These are phyloP conservation scores for Drosophila trapezifrons DNA, from an alignment of 1,140 invertebrate genomes.

Conservation along the genomic window DNA sequence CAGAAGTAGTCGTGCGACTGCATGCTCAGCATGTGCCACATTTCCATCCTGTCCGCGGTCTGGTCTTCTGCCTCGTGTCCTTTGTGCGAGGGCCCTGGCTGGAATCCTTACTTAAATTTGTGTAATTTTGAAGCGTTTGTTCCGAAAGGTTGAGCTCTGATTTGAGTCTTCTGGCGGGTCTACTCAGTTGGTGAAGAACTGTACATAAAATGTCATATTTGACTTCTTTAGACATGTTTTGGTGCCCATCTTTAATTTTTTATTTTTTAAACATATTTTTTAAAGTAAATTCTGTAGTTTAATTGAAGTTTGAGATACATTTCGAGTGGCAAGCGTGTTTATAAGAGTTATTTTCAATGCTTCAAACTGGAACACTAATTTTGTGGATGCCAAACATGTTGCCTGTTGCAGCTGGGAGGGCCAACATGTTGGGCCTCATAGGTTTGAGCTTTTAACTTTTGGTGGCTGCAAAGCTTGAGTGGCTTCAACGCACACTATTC, in stretches of 20 bases:
- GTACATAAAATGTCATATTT: background rate
- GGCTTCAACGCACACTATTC: background rate
- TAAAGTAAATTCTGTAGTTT: background rate
- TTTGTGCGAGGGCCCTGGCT: background rate
- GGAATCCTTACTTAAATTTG: background rate
- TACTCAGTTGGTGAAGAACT: slow-evolving; percentile 11
- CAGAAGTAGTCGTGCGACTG: slow-evolving; percentile 58
- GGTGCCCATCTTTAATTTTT: background rate
- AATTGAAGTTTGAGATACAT: background rate
- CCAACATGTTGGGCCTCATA: background rate
- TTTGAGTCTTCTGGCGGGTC: slow-evolving; percentile 16
- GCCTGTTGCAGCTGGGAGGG: background rate
- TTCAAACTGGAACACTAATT: background rate
- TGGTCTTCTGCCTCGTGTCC: background rate
- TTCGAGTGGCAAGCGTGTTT: background rate
- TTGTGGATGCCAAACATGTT: slow-evolving; percentile 37
- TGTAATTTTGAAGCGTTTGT: slow-evolving; percentile 19
- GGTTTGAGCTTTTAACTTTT: slow-evolving; percentile 23
- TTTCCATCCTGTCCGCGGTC: slow-evolving; percentile 44
- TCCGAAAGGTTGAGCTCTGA: slow-evolving; percentile 13
- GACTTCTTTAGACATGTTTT: background rate
- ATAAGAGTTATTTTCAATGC: slow-evolving; percentile 24
- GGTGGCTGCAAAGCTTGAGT: slow-evolving; percentile 5
- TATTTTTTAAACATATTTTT: background rate
- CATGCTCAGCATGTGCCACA: slow-evolving; percentile 47